Evolutionary conservation across 1,140 invertebrate genomes (phyloP).

Genomic region (Dinoponera quadriceps): DNA sequence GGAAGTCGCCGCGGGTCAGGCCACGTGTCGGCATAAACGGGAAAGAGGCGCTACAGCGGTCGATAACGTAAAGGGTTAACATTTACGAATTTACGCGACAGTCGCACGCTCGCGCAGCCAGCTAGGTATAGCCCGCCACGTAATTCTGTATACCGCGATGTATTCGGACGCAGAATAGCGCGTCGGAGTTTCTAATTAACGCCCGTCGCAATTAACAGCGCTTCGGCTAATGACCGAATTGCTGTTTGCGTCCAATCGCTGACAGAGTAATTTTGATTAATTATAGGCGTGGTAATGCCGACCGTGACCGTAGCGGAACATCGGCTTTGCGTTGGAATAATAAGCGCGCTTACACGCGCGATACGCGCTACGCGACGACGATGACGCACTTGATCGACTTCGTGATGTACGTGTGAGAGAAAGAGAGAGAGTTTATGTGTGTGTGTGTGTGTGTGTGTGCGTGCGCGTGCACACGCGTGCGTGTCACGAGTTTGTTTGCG

Average conservation of each 20-base stretch:
- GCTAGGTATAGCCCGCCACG: background rate
- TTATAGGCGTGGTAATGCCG: conserved; percentile 60
- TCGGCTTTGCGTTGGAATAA: conserved; percentile 50
- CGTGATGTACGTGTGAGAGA: background rate
- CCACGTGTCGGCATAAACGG: too few species aligned
- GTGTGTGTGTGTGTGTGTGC: too few species aligned
- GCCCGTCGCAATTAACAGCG: conserved; percentile 60
- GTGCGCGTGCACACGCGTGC: too few species aligned
- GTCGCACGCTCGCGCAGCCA: background rate
- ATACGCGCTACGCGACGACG: background rate
- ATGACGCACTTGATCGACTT: conserved; percentile 14
- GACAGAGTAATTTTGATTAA: conserved; percentile 67
- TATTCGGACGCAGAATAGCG: conserved; percentile 52
- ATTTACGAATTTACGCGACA: conserved; percentile 27
- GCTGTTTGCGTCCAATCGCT: conserved; percentile 60
- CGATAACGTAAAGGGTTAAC: conserved; percentile 10
- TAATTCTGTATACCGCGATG: conserved; percentile 50
- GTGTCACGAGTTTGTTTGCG: too few species aligned
- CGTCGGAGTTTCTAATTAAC: conserved; percentile 60
- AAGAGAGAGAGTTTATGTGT: background rate
- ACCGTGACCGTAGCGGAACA: conserved; percentile 54
- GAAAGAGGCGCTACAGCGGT: background rate
- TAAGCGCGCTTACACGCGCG: conserved; percentile 34
- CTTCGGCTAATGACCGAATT: conserved; percentile 61
- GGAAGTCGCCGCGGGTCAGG: background rate